Evolutionary conservation across 2,888 invertebrate species (phyloP).

Genomic region (Harpalus rufipes): DNA sequence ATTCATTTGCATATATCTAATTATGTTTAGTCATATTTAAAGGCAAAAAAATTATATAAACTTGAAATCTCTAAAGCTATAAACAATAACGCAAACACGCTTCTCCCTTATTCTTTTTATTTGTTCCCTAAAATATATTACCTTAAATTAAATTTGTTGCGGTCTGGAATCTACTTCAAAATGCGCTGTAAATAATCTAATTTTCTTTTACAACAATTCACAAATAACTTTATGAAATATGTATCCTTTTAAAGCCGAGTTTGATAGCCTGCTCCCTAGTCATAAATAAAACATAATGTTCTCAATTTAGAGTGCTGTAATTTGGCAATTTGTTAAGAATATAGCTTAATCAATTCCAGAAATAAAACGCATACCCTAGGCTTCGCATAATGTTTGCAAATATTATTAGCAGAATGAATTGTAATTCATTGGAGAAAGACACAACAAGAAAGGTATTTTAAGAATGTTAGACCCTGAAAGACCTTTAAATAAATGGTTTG

Average conservation of each 20-base stretch:
- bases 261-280: slow-evolving; percentile 8
- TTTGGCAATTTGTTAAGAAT: slow-evolving; percentile 14
- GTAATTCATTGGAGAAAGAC: neutral
- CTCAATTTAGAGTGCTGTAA: slow-evolving; percentile 8
- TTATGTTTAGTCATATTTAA: too few relatives aligned
- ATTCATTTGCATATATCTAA: too few relatives aligned
- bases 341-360: slow-evolving; percentile 5
- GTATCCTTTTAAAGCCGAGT: slow-evolving; percentile 16
- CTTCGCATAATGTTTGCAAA: neutral
- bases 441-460: neutral
- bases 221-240: slow-evolving; percentile 27
- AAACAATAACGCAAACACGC: neutral
- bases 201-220: slow-evolving; percentile 30
- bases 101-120: neutral
- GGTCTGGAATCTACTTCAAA: neutral
- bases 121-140: slow-evolving; percentile 1
- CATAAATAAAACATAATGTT: slow-evolving; percentile 39
- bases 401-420: neutral
- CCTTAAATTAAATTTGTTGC: slow-evolving; percentile 25
- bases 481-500: too few relatives aligned
- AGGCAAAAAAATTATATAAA: neutral
- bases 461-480: too few relatives aligned
- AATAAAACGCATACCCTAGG: neutral
- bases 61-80: neutral
- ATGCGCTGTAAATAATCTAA: slow-evolving; percentile 20